These are phyloP conservation scores for Maniola jurtina DNA, from an alignment of 1,140 invertebrate genomes.

Conservation along the genomic window DNA sequence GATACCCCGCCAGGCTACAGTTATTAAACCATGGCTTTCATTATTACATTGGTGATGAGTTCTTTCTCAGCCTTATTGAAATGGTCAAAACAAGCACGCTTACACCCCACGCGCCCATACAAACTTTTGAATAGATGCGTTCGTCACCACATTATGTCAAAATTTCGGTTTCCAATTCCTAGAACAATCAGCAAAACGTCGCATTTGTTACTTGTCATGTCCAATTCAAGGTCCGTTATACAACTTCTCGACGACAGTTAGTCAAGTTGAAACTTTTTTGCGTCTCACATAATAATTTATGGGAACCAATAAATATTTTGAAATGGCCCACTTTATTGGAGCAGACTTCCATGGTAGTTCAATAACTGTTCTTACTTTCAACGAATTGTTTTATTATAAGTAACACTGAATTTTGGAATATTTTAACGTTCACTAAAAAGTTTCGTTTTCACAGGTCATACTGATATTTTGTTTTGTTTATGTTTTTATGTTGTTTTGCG, in stretches of 20 bases:
- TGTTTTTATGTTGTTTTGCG: neutral
- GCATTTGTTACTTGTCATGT: constrained; percentile 52
- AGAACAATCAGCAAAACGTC: constrained; percentile 40
- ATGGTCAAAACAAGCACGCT: constrained; percentile 69
- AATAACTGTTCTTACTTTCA: constrained; percentile 67
- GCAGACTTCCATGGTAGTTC: constrained; percentile 66
- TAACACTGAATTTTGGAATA: constrained; percentile 38
- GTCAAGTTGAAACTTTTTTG: constrained; percentile 41
- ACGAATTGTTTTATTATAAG: constrained; percentile 49
- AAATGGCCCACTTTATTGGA: constrained; percentile 66
- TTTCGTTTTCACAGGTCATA: constrained; percentile 62
- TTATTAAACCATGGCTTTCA: constrained; percentile 51
- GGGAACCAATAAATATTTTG: constrained; percentile 67
- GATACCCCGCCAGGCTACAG: constrained; percentile 63
- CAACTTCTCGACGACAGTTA: constrained; percentile 61
- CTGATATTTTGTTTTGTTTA: constrained; percentile 6
- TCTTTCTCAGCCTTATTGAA: constrained; percentile 56
- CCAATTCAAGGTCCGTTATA: constrained; percentile 55
- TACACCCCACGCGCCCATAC: constrained; percentile 52
- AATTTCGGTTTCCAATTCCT: constrained; percentile 69
- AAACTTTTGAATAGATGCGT: constrained; percentile 41
- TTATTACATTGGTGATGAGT: constrained; percentile 66
- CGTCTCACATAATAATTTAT: constrained; percentile 42
- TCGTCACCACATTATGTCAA: constrained; percentile 66
- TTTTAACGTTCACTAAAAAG: constrained; percentile 40